phyloP scores from a whole-genome alignment of 1,140 invertebrate genomes.

The Zaprionus camerounensis region DNA sequence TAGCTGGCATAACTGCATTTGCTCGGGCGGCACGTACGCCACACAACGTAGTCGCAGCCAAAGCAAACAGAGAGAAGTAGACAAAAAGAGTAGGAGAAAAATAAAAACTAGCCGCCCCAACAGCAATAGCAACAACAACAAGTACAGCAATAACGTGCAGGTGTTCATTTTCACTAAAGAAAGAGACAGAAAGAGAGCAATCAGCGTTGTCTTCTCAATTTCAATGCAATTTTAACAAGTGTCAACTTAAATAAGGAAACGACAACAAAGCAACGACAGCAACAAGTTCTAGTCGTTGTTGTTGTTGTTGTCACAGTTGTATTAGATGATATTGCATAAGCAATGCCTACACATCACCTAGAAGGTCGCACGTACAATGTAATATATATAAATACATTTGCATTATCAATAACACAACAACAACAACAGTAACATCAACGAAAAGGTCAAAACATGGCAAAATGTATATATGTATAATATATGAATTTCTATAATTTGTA shows the following conservation, averaged over 20 bases:
- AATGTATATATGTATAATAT: not conserved
- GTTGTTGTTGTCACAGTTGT: constrained; percentile 26
- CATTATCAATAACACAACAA: constrained; percentile 6
- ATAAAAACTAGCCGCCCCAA: constrained; percentile 12
- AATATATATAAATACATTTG: constrained; percentile 5
- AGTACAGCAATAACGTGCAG: constrained; percentile 44
- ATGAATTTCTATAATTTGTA: too few species aligned
- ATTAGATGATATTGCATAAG: constrained; percentile 20
- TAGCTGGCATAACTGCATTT: constrained; percentile 72
- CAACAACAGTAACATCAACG: constrained; percentile 4
- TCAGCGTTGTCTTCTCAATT: constrained; percentile 65
- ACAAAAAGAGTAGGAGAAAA: constrained; percentile 7
- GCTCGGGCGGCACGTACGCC: constrained; percentile 67
- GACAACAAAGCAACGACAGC: constrained; percentile 51
- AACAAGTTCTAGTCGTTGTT: constrained; percentile 26
- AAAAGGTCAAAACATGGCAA: constrained; percentile 37
- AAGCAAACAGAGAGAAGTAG: constrained; percentile 2
- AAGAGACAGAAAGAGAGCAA: constrained; percentile 12
- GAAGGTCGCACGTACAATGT: constrained; percentile 16
- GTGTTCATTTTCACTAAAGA: constrained; percentile 66
- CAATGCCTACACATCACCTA: not conserved
- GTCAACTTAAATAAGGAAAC: constrained; percentile 80
- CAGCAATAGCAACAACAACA: constrained; percentile 42
- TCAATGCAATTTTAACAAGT: constrained; percentile 76
- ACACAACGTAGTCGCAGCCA: constrained; percentile 37